phyloP scores from a whole-genome alignment of 1,140 invertebrate species.

The Akabosia matsudoensis region DNA sequence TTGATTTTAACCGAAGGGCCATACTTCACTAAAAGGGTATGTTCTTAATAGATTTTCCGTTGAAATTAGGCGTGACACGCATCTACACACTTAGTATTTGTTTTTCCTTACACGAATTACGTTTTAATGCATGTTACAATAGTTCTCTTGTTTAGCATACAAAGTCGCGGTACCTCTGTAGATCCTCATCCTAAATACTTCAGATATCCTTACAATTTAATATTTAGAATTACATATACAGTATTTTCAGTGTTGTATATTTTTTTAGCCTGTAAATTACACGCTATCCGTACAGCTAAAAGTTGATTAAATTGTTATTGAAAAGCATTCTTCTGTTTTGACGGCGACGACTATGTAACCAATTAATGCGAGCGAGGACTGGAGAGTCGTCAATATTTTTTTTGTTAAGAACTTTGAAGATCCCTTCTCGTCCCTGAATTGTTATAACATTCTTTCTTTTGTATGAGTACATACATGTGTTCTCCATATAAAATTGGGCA shows the following conservation, averaged over 20 bases:
- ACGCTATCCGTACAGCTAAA: too few relatives aligned
- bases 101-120: too few relatives aligned
- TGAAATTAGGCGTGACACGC: too few relatives aligned
- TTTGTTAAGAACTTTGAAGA: background rate
- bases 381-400: conserved; percentile 19
- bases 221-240: background rate
- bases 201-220: background rate
- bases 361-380: conserved; percentile 23
- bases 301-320: background rate
- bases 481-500: too few relatives aligned
- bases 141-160: too few relatives aligned
- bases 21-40: too few relatives aligned
- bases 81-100: too few relatives aligned
- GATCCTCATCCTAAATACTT: background rate
- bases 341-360: conserved; percentile 4
- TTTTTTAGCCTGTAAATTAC: background rate
- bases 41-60: too few relatives aligned
- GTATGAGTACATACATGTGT: background rate
- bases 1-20: too few relatives aligned
- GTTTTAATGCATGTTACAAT: too few relatives aligned
- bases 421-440: conserved; percentile 21
- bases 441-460: too few relatives aligned
- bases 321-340: conserved; percentile 18
- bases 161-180: conserved; percentile 5
- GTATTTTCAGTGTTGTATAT: background rate